Base-by-base conservation (phyloP, 35 echinoderm and acorn worm genomes). In the Ophioderma brevispina region DNA sequence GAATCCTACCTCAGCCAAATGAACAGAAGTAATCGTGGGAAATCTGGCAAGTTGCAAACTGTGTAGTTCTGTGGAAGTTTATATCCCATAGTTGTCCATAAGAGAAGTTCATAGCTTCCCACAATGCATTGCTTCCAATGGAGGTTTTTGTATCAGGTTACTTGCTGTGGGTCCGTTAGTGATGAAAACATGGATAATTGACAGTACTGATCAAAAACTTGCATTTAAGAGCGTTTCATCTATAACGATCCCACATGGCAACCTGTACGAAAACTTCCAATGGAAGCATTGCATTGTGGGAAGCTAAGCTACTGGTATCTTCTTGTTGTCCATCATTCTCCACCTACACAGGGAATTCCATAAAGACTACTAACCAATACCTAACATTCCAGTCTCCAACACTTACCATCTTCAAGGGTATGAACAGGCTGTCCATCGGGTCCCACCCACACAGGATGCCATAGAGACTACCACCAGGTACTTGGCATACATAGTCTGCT, bases 371-470 rank as follows among this genome's bases (percentile, higher is more conserved):
- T 25, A n/a, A n/a, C n/a, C n/a, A n/a, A n/a, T n/a, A n/a, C n/a
- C n/a, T n/a, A n/a, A 31, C 36, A 81, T 21, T 40, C 1, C 0
- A 40, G 37, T 38, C 31, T 37, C 33, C 23, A 23, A 3, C 63
- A 64, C 84, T 19, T 76, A 93, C 91, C 91, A 88, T 93, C 80
- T 10, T 88, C 63, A 36, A 88, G 59, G 11, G 78, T 31, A 21
- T 31, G 4, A 25, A 96, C 82, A n/a, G 59, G 19, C n/a, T 64
- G 32, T 13, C 94, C 94, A 0, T 55, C 28, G 17, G 94, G 87
- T 40, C 89, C 82, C 37, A 88, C 82, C 95, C 94, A 96, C 39
- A 94, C 42, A 31, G 95, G 88, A 50, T 90, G 21, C 82, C 49
- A 43, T 92, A 89, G 19, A 80, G 86, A 40, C 80, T 87, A 31